phyloP scores from a whole-genome alignment of 2,113 vertebrate genomes.

The Tachycineta bicolor region DNA sequence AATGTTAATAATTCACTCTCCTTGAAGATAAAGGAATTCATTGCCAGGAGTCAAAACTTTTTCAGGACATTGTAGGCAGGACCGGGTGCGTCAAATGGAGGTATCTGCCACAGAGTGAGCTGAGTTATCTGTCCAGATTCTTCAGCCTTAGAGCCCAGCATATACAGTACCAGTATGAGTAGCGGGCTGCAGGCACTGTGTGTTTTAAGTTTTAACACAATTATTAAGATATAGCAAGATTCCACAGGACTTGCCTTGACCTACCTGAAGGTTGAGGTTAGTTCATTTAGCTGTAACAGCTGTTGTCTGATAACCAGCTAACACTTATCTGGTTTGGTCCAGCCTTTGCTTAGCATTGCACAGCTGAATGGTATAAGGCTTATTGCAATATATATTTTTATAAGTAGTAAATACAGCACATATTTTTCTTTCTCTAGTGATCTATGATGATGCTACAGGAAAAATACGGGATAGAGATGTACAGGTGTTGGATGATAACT shows the following conservation, averaged over 20 bases:
- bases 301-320: background rate
- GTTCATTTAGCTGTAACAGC: background rate
- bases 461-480: background rate
- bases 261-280: background rate
- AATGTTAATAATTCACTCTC: background rate
- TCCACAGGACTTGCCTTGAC: background rate
- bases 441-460: background rate
- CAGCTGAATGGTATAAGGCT: background rate
- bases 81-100: background rate
- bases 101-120: background rate
- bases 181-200: background rate
- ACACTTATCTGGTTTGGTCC: background rate
- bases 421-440: background rate
- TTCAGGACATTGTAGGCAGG: background rate
- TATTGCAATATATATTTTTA: background rate
- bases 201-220: background rate
- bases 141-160: background rate
- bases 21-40: background rate
- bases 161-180: rapidly evolving
- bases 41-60: background rate
- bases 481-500: background rate
- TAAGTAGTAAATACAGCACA: background rate
- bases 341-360: background rate
- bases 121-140: background rate
- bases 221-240: background rate